Percentiles rank a stretch among this genome's conserved stretches.
Conservation (phyloP, 2,113 vertebrate species). For the Poeciliopsis retropinna region DNA sequence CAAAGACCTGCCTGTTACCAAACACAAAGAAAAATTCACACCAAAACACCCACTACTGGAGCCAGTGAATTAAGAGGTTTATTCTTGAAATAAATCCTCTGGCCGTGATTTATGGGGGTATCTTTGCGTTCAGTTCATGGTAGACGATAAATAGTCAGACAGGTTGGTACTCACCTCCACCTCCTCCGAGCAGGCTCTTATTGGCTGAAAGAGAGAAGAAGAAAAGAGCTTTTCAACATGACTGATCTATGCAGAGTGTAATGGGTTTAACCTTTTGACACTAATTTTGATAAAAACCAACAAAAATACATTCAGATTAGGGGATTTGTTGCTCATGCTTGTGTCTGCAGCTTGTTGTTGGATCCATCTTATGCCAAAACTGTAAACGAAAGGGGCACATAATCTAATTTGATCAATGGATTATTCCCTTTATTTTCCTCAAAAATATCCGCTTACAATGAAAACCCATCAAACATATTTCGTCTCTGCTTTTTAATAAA, state of each 20-base stretch:
- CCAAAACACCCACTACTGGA: slow-evolving; percentile 13
- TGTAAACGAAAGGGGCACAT: not conserved
- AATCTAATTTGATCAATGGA: not conserved
- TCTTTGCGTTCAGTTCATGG: slow-evolving; percentile 21
- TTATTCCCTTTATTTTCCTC: too few species aligned
- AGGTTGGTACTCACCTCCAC: slow-evolving; percentile 83
- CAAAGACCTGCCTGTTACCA: slow-evolving; percentile 56
- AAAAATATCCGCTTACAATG: too few species aligned
- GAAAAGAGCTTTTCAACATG: slow-evolving; percentile 17
- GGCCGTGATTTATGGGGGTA: slow-evolving; percentile 20
- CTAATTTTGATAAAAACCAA: not conserved
- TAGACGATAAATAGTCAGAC: slow-evolving; percentile 24
- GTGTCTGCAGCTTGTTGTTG: not conserved
- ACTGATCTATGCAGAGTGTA: not conserved
- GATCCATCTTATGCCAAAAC: not conserved
- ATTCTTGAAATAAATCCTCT: slow-evolving; percentile 45
- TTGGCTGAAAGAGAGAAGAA: slow-evolving; percentile 83
- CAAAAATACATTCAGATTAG: not conserved
- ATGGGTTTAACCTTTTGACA: not conserved
- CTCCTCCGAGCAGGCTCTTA: slow-evolving; percentile 87
- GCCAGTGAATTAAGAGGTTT: slow-evolving; percentile 33
- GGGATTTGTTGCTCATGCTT: not conserved
- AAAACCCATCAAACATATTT: too few species aligned
- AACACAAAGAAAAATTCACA: slow-evolving; percentile 38
- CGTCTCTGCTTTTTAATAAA: too few species aligned